Conservation (phyloP, 2,797 vertebrate genomes). For the Micromesistius poutassou region DNA sequence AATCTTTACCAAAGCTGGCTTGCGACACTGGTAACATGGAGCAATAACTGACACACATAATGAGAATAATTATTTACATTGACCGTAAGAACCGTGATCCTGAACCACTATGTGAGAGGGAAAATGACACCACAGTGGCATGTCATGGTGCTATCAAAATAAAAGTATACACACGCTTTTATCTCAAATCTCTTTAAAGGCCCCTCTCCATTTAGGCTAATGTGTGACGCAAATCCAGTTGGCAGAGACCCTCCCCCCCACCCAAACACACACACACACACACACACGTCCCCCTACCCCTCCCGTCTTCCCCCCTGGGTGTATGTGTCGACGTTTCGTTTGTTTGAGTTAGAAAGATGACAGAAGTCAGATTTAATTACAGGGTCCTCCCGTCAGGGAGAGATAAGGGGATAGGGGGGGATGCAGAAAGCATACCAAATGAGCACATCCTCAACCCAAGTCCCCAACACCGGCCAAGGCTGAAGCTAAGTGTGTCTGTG, state of each 20-base stretch:
- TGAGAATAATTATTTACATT: conserved; percentile 58
- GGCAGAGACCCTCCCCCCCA: conserved; percentile 8
- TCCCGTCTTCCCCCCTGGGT: conserved; percentile 20
- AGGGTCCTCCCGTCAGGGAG: conserved; percentile 44
- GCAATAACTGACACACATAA: too few relatives aligned
- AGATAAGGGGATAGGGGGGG: conserved; percentile 42
- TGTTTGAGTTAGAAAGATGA: conserved; percentile 62
- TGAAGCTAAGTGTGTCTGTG: conserved; percentile 13
- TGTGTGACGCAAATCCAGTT: too few relatives aligned
- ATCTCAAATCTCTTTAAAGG: background rate
- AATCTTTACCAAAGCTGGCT: conserved; percentile 58
- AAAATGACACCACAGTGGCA: too few relatives aligned
- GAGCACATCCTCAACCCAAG: conserved; percentile 17
- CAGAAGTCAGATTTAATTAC: conserved; percentile 68
- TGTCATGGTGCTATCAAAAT: conserved; percentile 50
- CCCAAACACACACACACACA: too few relatives aligned
- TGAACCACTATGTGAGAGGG: conserved; percentile 40
- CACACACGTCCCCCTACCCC: background rate
- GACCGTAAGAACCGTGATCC: conserved; percentile 50
- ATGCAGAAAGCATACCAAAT: conserved; percentile 46
- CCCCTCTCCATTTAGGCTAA: conserved; percentile 6
- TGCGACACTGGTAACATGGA: conserved; percentile 63
- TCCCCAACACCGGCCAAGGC: conserved; percentile 6
- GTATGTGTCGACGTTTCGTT: conserved; percentile 52
- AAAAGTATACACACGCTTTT: background rate